Base-by-base conservation (phyloP, 2,797 vertebrate species). In the Champsocephalus esox region DNA sequence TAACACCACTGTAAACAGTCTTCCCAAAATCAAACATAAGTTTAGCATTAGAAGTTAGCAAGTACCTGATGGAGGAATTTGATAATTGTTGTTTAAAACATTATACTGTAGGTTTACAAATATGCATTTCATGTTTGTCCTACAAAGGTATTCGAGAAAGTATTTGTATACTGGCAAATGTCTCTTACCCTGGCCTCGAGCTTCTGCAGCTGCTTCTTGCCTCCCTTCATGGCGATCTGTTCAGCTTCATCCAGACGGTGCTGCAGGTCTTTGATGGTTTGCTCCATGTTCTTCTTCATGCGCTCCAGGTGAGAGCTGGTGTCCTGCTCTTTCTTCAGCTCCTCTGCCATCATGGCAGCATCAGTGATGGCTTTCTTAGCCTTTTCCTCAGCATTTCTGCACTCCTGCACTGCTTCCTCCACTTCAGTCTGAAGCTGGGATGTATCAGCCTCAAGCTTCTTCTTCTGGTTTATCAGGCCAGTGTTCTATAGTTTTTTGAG, bases 351-450 rank as follows among this genome's bases (percentile, higher is more conserved):
- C 96, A 97, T 96, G 92, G 97, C 97, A 0, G 97, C 96, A 73
- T 97, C 96, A n/a, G 96, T 97, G 73, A 98, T 96, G 6, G 96
- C 97, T 82, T 97, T 98, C 86, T 97, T 98, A 68, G 97, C 97
- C 60, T 97, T 98, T 59, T 98, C 96, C 66, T 98, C 96, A 56
- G 97, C 96, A 0, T 97, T 97, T 41, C 95, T 93, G 83, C 94
- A 95, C 81, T 97, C 97, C 85, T 98, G 96, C 50, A 96, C 57
- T 0, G 95, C 92, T 28, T 97, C 96, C 51, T 98, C 96, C 3
- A 92, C 91, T 74, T 97, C 95, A 0, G 9, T 91, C 13, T 97
- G 96, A 79, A 96, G 93, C 61, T 96, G 96, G 62, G 90, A 84
- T 3, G 95, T 87, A 59, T 97, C 96, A 3, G 73, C 84, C 77